phyloP scores from a whole-genome alignment of 2,797 vertebrate genomes.

The Argya squamiceps region DNA sequence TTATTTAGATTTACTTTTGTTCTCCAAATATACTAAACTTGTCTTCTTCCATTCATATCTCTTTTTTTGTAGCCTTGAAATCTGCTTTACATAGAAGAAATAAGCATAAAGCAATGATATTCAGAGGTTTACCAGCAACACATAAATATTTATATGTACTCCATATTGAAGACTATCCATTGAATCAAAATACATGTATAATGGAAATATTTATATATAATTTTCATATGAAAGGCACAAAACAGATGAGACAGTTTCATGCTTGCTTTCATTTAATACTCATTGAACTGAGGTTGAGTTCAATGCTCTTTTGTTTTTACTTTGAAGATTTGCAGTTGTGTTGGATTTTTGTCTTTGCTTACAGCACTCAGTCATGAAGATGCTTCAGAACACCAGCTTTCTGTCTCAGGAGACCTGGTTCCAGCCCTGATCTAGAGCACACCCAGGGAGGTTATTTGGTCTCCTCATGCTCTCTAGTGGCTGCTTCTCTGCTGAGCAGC shows the following conservation, averaged over 20 bases:
- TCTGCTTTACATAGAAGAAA: not conserved
- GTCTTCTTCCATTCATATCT: not conserved
- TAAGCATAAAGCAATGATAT: not conserved
- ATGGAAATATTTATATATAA: not conserved
- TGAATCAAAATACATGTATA: not conserved
- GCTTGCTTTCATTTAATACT: not conserved
- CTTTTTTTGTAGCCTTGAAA: not conserved
- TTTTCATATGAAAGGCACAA: constrained; percentile 33
- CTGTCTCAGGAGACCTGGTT: not conserved
- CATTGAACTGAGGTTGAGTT: not conserved
- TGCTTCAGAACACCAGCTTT: not conserved
- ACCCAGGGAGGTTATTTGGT: constrained; percentile 9
- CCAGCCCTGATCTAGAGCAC: not conserved
- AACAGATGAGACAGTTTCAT: not conserved
- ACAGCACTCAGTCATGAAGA: not conserved
- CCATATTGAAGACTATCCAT: not conserved
- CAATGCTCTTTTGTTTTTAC: not conserved
- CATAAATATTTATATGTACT: constrained; percentile 19
- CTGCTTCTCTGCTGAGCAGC: constrained; percentile 43
- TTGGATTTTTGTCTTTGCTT: not conserved
- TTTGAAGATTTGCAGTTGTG: not conserved
- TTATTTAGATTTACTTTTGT: not conserved
- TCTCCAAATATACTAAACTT: not conserved
- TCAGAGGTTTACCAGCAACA: not conserved
- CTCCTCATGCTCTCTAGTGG: constrained; percentile 62